Evolutionary conservation across 2,888 invertebrate species (phyloP), one percentile per base, ranked within the genome.

Genomic region (Orthonychiurus folsomi): DNA sequence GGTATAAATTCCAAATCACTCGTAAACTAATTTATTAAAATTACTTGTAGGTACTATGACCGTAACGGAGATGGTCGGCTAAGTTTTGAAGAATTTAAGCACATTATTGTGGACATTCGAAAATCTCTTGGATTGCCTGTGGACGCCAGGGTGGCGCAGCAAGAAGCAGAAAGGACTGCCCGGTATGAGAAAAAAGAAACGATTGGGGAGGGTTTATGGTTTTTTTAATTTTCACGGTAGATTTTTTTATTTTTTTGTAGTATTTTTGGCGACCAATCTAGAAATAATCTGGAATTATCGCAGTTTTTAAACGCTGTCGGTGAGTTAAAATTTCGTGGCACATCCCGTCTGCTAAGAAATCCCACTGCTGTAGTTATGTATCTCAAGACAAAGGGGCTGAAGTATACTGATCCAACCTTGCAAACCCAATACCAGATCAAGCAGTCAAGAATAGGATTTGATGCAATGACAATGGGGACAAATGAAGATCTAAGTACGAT

Each of bases 301-400:
- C 77, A 81, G 56, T 87, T 87, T 74, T 76, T 86, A n/a, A 80
- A 81, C 25, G 82, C 81, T 1, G 84, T 86, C 9, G 83, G 83
- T 2, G 84, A 85, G 69, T 77, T 85, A 20, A 83, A 82, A 60
- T 81, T 87, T 54, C 78, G 86, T 59, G 86, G 86, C 9, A 85
- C 86, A 20, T 85, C 86, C 37, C 79, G 81, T 1, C 76, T 87
- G 60, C 81, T 86, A 68, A 79, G 87, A n/a, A 78, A 85, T 1
- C 79, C 81, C 0, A 77, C 77, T 26, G 78, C 80, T 25, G 74
- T 77, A 15, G 60, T 74, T 3, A 71, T 73, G 50, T 74, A 73
- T 61, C 54, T 77, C 1, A 74, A 74, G 57, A 73, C 74, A 15
- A n/a, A n/a, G n/a, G n/a, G n/a, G n/a, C n/a, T n/a, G n/a, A n/a